Conservation (phyloP, 2,113 vertebrate species). For the Bucco capensis region DNA sequence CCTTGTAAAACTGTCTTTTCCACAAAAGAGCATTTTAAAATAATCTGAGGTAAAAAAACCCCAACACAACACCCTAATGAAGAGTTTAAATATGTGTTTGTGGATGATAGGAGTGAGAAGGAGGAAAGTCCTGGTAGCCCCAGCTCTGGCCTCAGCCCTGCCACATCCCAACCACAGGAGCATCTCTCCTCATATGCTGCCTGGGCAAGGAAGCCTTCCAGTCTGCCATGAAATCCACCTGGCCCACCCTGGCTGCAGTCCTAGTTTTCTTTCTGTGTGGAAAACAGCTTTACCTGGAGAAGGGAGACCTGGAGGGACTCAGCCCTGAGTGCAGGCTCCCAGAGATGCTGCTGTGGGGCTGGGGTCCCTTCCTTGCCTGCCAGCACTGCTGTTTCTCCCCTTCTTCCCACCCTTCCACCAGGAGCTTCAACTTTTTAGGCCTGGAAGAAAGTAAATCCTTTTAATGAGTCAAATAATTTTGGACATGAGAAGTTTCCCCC, state of each 20-base stretch:
- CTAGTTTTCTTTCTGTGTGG: rapidly evolving
- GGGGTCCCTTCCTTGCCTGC: not conserved
- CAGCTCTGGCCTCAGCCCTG: not conserved
- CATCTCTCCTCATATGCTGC: rapidly evolving
- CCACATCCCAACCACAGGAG: rapidly evolving
- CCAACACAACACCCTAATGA: not conserved
- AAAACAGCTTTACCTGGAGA: not conserved
- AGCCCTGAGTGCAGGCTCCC: rapidly evolving
- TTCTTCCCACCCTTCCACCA: not conserved
- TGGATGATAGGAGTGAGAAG: not conserved
- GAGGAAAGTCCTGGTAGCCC: not conserved
- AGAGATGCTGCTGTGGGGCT: not conserved
- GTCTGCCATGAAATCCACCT: not conserved
- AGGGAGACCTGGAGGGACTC: not conserved
- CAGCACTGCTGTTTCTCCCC: rapidly evolving
- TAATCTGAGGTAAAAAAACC: not conserved
- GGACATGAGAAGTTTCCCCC: conserved; percentile 31
- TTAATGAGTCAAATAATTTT: conserved; percentile 54
- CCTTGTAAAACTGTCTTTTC: not conserved
- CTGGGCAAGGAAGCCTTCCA: rapidly evolving
- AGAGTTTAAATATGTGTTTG: not conserved
- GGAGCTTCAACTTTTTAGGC: not conserved
- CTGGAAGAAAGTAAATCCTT: not conserved
- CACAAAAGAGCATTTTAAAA: conserved; percentile 17
- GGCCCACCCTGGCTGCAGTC: not conserved